These are phyloP conservation scores for Muscicapa comitata DNA, from an alignment of 2,797 vertebrate species.

Conservation along the genomic window DNA sequence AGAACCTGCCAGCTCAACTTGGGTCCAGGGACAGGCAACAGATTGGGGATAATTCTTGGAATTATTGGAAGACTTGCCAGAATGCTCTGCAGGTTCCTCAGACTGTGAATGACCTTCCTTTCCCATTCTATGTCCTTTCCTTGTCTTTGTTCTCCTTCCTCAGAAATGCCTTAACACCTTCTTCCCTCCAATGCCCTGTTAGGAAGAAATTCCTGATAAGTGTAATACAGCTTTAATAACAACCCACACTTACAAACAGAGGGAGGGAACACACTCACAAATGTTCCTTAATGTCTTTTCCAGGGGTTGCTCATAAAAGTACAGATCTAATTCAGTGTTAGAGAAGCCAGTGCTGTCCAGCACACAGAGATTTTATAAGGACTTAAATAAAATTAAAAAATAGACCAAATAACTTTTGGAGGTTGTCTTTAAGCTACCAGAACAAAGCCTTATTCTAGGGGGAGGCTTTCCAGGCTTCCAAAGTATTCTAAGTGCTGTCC, in stretches of 20 bases:
- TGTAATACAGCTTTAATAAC: not conserved
- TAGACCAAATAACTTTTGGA: not conserved
- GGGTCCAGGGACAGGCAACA: not conserved
- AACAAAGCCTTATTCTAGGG: constrained; percentile 18
- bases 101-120: not conserved
- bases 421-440: constrained; percentile 26
- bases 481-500: not conserved
- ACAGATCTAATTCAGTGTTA: not conserved
- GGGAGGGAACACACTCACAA: not conserved
- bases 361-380: not conserved
- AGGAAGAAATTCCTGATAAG: not conserved
- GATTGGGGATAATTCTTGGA: not conserved
- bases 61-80: not conserved
- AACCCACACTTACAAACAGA: not conserved
- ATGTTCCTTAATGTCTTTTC: not conserved
- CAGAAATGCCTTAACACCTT: not conserved
- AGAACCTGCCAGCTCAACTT: not conserved
- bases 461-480: not conserved
- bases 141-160: not conserved
- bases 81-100: not conserved
- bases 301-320: not conserved
- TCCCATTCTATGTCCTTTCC: not conserved
- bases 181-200: not conserved
- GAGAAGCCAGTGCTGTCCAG: not conserved
- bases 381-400: not conserved